These are phyloP conservation scores for Tricholauxania praeusta DNA, from an alignment of 2,888 invertebrate genomes.

Conservation along the genomic window DNA sequence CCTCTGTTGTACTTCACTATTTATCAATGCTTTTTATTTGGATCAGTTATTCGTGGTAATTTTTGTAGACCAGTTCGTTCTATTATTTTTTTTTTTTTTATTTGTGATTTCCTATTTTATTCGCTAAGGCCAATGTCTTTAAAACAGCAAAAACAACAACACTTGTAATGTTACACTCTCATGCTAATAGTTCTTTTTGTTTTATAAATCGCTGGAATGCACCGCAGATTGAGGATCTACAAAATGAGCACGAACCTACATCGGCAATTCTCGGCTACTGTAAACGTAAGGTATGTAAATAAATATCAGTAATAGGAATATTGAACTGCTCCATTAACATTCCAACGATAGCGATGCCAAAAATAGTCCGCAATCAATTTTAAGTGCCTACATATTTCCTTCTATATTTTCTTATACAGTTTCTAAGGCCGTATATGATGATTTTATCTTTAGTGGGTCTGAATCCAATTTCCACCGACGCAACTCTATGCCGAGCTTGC, in stretches of 20 bases:
- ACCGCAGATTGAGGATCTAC: slow-evolving; percentile 76
- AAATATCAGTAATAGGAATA: not conserved
- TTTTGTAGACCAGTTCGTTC: no score
- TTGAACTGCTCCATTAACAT: not conserved
- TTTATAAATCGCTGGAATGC: slow-evolving; percentile 56
- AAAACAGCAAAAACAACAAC: not conserved
- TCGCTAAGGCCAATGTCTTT: not conserved
- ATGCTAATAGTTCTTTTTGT: slow-evolving; percentile 59
- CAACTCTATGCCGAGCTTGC: slow-evolving; percentile 72
- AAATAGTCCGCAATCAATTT: slow-evolving; percentile 7
- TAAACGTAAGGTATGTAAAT: slow-evolving; percentile 75
- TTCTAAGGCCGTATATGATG: slow-evolving; percentile 81
- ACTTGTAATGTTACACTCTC: slow-evolving; percentile 41
- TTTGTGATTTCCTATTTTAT: no score
- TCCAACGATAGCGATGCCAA: not conserved
- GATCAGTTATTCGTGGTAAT: no score
- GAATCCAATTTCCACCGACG: slow-evolving; percentile 76
- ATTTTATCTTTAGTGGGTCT: slow-evolving; percentile 81
- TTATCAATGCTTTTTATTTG: no score
- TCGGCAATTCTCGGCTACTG: slow-evolving; percentile 85
- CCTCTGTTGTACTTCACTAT: no score
- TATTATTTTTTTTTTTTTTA: no score
- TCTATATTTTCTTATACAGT: slow-evolving; percentile 66
- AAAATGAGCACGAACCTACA: slow-evolving; percentile 78
- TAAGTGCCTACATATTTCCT: not conserved